A percentile compares a stretch with the other conserved stretches of the same genome.
Conservation (phyloP, 2,888 invertebrate species). For the Dichetophora obliterata region DNA sequence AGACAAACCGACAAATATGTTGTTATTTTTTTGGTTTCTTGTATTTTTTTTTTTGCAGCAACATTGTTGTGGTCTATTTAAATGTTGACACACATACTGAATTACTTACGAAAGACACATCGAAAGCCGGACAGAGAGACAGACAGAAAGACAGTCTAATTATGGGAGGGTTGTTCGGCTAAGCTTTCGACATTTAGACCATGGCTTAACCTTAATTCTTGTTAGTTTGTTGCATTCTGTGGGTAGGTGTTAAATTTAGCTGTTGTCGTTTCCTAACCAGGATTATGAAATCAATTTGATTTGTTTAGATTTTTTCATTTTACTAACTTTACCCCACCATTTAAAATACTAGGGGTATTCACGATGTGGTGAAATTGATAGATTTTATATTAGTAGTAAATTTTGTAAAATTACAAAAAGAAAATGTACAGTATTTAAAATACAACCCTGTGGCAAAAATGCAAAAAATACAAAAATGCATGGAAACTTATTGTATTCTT, state of each 20-base stretch:
- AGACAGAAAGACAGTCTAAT: background rate
- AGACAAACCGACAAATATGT: background rate
- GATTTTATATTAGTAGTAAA: no score
- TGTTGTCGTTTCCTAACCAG: background rate
- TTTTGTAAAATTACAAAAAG: no score
- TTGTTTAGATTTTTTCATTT: no score
- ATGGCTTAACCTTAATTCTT: constrained; percentile 26
- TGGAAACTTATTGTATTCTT: no score
- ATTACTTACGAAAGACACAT: background rate
- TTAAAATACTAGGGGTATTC: no score
- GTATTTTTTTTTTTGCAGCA: background rate
- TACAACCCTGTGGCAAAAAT: no score
- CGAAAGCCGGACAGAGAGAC: background rate
- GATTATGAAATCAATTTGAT: no score
- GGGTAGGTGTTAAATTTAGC: background rate
- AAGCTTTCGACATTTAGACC: background rate
- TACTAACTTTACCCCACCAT: no score
- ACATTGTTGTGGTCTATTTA: background rate
- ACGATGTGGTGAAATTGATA: no score
- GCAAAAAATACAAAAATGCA: no score
- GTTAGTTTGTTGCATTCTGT: background rate
- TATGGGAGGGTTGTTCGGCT: constrained; percentile 2
- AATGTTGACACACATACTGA: background rate
- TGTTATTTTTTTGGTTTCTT: no score
- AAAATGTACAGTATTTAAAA: no score